Conservation (phyloP, 2,888 invertebrate genomes). For the Pseudoips prasinana region DNA sequence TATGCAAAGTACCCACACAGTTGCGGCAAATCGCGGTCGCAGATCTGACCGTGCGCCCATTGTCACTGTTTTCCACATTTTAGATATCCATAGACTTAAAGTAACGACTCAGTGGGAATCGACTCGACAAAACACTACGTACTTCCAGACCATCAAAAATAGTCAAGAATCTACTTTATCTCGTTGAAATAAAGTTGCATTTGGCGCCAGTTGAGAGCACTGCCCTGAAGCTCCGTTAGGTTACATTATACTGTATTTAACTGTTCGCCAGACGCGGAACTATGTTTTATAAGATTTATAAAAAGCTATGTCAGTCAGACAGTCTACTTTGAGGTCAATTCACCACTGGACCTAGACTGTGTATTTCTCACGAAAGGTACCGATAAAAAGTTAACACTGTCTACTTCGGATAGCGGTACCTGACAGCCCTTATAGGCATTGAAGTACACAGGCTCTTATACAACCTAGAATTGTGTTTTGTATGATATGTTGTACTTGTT, state of each 20-base stretch:
- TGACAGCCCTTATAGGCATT: too few relatives aligned
- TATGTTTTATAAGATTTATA: constrained; percentile 23
- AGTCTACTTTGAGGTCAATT: constrained; percentile 16
- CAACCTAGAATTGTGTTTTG: too few relatives aligned
- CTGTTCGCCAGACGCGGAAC: constrained; percentile 15
- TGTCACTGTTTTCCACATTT: constrained; percentile 9
- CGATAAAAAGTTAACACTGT: too few relatives aligned
- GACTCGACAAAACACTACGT: constrained; percentile 2
- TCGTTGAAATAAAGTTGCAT: neutral
- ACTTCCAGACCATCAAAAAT: neutral
- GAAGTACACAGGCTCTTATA: too few relatives aligned
- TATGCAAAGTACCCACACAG: too few relatives aligned
- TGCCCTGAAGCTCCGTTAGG: constrained; percentile 21
- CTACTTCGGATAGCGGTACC: too few relatives aligned
- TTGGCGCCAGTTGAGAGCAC: neutral
- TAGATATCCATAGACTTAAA: constrained; percentile 18
- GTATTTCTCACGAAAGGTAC: too few relatives aligned
- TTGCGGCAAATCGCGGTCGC: constrained; percentile 18
- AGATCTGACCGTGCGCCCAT: constrained; percentile 6
- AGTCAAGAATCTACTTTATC: constrained; percentile 1
- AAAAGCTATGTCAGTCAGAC: constrained; percentile 15
- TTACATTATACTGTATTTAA: constrained; percentile 15
- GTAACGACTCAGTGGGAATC: constrained; percentile 10
- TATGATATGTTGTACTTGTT: too few relatives aligned
- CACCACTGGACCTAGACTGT: neutral